Percentiles rank a stretch among this genome's conserved stretches.
Conservation (phyloP, 2,888 invertebrate species). For the Agrochola circellaris region DNA sequence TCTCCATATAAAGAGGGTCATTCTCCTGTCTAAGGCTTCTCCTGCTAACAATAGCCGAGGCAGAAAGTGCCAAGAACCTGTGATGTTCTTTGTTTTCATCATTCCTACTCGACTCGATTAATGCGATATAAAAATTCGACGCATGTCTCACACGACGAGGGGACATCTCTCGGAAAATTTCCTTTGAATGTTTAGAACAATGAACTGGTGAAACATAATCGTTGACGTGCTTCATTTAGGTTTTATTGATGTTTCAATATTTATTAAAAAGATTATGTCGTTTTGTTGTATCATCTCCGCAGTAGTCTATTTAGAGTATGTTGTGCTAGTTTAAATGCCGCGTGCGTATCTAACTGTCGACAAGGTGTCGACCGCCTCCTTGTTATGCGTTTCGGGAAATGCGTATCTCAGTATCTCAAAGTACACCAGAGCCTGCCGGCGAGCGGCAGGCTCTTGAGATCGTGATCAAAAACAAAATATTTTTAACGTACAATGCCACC, state of each 20-base stretch:
- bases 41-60: conserved; percentile 83
- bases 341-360: conserved; percentile 74
- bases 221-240: conserved; percentile 52
- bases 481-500: conserved; percentile 72
- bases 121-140: conserved; percentile 87
- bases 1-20: conserved; percentile 84
- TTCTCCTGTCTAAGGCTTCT: conserved; percentile 80
- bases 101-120: conserved; percentile 78
- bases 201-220: conserved; percentile 78
- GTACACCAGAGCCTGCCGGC: conserved; percentile 64
- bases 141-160: conserved; percentile 76
- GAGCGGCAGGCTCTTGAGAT: conserved; percentile 66
- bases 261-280: conserved; percentile 38
- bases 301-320: conserved; percentile 29
- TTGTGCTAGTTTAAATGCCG: conserved; percentile 59
- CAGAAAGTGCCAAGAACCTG: conserved; percentile 83
- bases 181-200: conserved; percentile 81
- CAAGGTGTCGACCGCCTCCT: conserved; percentile 71
- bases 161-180: conserved; percentile 87
- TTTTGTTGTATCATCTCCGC: conserved; percentile 27
- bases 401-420: conserved; percentile 74
- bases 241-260: conserved; percentile 57
- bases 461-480: conserved; percentile 77
- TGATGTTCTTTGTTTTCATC: conserved; percentile 84
- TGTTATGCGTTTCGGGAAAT: conserved; percentile 75